phyloP scores from a whole-genome alignment of 2,113 vertebrate genomes.

The Cavia aperea region DNA sequence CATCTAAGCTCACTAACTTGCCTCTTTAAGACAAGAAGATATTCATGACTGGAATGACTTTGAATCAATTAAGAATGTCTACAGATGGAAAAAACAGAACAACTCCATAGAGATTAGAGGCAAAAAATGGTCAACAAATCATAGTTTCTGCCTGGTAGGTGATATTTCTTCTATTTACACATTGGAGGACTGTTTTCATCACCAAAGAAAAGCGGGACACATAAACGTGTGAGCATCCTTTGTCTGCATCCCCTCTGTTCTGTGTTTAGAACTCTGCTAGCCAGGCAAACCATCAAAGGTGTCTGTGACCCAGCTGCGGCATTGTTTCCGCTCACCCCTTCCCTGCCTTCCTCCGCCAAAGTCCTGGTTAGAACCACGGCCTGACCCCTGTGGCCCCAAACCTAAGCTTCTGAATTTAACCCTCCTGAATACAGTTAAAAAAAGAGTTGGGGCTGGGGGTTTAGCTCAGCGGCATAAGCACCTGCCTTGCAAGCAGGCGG shows the following conservation, averaged over 20 bases:
- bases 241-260: background rate
- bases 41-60: background rate
- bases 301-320: background rate
- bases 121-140: background rate
- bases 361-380: background rate
- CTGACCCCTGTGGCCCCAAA: background rate
- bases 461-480: too few species aligned
- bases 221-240: background rate
- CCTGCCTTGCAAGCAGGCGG: too few species aligned
- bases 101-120: background rate
- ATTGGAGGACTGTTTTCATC: background rate
- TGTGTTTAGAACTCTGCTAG: background rate
- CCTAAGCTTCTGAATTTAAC: background rate
- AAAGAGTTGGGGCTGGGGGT: too few species aligned
- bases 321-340: background rate
- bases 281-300: background rate
- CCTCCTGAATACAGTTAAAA: background rate
- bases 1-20: background rate
- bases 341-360: background rate
- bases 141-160: conserved; percentile 1
- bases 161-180: background rate
- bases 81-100: background rate
- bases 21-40: background rate
- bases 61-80: background rate
- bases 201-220: background rate